Conservation (phyloP, 1,140 invertebrate species). For the Anastatus disparis region DNA sequence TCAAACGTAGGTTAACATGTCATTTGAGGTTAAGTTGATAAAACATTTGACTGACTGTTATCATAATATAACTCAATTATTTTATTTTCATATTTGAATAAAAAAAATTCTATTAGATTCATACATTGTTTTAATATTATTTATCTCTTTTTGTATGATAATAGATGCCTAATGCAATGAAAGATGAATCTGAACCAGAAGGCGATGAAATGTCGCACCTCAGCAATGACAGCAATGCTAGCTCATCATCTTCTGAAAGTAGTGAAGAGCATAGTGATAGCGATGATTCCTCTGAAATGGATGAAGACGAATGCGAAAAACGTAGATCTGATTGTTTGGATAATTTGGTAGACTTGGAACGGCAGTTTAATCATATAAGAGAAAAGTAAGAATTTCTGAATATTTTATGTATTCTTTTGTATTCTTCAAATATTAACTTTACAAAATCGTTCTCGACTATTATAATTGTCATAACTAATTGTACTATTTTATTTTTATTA, state of each 20-base stretch:
- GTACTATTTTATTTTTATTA: too few species aligned
- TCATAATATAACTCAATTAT: too few species aligned
- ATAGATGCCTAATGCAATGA: slow-evolving; percentile 61
- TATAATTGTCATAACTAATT: too few species aligned
- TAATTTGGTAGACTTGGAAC: slow-evolving; percentile 88
- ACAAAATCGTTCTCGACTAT: slow-evolving; percentile 29
- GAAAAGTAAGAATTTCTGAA: slow-evolving; percentile 76
- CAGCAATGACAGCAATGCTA: slow-evolving; percentile 64
- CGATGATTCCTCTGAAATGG: slow-evolving; percentile 88
- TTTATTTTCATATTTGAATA: too few species aligned
- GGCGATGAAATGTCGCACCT: slow-evolving; percentile 66
- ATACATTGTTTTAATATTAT: too few species aligned
- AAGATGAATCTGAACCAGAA: slow-evolving; percentile 64
- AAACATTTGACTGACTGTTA: too few species aligned
- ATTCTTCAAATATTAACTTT: background rate
- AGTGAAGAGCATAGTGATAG: slow-evolving; percentile 81
- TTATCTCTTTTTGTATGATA: too few species aligned
- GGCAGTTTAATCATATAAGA: slow-evolving; percentile 85
- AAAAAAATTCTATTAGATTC: too few species aligned
- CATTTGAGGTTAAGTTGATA: too few species aligned
- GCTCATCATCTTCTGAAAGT: slow-evolving; percentile 72
- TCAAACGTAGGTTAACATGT: too few species aligned
- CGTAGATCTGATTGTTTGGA: slow-evolving; percentile 84
- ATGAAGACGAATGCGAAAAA: slow-evolving; percentile 90
- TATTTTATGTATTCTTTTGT: background rate